These are phyloP conservation scores for Pelochelys cantorii DNA, from an alignment of 2,797 vertebrate genomes.

Conservation along the genomic window DNA sequence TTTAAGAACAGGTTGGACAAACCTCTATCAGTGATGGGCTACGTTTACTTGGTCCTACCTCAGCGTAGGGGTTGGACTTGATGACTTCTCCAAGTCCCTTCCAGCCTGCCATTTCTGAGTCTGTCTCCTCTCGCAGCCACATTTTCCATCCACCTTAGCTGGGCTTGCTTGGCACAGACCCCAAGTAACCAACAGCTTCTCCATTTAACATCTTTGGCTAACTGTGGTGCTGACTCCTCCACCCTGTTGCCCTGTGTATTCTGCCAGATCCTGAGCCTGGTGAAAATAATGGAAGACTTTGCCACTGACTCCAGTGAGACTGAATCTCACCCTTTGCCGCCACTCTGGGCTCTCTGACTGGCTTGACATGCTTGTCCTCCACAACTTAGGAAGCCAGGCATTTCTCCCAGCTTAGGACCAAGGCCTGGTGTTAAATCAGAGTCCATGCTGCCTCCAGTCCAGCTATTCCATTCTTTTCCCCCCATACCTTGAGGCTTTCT, in stretches of 20 bases:
- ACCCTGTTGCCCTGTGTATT: neutral
- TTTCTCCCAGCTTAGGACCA: neutral
- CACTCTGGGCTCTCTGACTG: too few relatives aligned
- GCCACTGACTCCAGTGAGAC: neutral
- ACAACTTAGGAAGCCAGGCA: neutral
- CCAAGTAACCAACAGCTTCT: neutral
- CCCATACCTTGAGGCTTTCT: neutral
- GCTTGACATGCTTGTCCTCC: neutral
- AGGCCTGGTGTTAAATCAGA: neutral
- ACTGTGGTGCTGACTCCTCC: accelerated
- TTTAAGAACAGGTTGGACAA: neutral
- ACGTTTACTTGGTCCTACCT: too few relatives aligned
- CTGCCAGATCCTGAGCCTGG: accelerated
- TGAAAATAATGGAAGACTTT: accelerated
- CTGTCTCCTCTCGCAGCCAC: neutral
- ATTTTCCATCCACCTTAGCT: neutral
- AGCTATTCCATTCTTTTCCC: neutral
- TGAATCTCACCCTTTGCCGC: neutral
- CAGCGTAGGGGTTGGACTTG: too few relatives aligned
- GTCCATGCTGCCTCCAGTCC: too few relatives aligned
- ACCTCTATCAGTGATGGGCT: neutral
- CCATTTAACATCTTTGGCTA: too few relatives aligned
- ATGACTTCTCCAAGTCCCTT: too few relatives aligned
- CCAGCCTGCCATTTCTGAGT: neutral
- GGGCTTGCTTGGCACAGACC: neutral